These are phyloP conservation scores for Siniperca knerii DNA, from an alignment of 2,113 vertebrate species.

Conservation along the genomic window DNA sequence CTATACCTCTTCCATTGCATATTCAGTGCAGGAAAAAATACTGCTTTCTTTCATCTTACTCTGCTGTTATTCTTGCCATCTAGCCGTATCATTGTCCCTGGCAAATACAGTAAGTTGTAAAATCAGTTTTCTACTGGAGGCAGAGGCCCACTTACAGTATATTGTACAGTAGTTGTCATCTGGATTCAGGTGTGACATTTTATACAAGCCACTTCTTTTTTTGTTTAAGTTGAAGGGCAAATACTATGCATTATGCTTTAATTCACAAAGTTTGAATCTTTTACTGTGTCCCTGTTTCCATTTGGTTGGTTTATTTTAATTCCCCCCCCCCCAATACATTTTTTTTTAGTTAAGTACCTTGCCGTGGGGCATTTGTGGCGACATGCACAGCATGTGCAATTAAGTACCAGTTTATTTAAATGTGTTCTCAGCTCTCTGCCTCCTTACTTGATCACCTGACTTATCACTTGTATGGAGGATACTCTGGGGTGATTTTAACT, in stretches of 20 bases:
- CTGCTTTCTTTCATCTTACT: constrained; percentile 24
- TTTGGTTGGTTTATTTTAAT: neutral
- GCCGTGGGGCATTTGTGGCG: neutral
- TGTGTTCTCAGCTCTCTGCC: neutral
- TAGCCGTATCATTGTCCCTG: neutral
- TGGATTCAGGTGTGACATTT: neutral
- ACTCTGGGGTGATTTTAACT: constrained; percentile 7
- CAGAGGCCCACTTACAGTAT: neutral
- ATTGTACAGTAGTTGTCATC: neutral
- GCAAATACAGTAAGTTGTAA: constrained; percentile 17
- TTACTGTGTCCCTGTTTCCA: neutral
- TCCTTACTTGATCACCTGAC: neutral
- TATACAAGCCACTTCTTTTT: neutral
- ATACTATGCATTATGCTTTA: neutral
- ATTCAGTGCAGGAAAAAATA: constrained; percentile 58
- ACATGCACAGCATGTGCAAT: neutral
- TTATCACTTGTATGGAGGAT: neutral
- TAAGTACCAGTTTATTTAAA: constrained; percentile 14
- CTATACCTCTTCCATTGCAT: constrained; percentile 67
- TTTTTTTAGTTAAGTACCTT: neutral
- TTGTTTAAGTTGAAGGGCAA: neutral
- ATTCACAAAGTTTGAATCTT: neutral
- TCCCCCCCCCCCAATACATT: neutral
- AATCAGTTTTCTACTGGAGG: constrained; percentile 23
- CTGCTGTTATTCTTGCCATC: constrained; percentile 24